Conservation (phyloP, 2,888 invertebrate species). For the Tenthredo notha region DNA sequence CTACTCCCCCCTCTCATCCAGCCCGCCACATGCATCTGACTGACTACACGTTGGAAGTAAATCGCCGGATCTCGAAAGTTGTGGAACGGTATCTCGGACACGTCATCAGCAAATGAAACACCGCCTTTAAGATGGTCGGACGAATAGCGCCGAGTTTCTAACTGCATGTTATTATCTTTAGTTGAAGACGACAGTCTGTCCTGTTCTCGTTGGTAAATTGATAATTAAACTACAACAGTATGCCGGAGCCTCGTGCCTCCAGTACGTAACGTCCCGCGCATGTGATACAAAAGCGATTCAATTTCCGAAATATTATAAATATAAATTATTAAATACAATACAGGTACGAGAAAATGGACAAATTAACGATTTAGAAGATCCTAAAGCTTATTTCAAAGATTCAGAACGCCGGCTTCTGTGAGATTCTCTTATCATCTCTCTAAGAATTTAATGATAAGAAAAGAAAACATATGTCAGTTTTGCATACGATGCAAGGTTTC, state of each 20-base stretch:
- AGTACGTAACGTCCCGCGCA: neutral
- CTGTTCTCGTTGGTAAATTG: neutral
- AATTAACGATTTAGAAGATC: neutral
- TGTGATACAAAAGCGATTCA: neutral
- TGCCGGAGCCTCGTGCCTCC: neutral
- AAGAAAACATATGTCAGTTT: constrained; percentile 1
- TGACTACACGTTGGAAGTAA: constrained; percentile 48
- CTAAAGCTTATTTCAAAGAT: neutral
- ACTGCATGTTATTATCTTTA: constrained; percentile 11
- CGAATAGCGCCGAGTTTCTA: neutral
- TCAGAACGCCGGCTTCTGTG: too few relatives aligned
- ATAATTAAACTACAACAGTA: neutral
- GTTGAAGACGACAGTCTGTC: neutral
- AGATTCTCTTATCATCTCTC: neutral
- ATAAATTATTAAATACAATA: neutral
- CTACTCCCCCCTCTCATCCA: neutral
- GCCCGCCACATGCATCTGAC: constrained; percentile 16
- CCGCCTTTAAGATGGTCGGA: neutral
- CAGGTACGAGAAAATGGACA: neutral
- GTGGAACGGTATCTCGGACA: constrained; percentile 23
- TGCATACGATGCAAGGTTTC: neutral
- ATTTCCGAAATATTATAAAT: neutral
- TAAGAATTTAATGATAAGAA: neutral
- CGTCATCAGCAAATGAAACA: constrained; percentile 32
- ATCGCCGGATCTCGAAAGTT: neutral